A percentile compares a stretch with the other conserved stretches of the same genome.
phyloP scores from a whole-genome alignment of 2,113 vertebrate genomes.

The Amphiprion percula region DNA sequence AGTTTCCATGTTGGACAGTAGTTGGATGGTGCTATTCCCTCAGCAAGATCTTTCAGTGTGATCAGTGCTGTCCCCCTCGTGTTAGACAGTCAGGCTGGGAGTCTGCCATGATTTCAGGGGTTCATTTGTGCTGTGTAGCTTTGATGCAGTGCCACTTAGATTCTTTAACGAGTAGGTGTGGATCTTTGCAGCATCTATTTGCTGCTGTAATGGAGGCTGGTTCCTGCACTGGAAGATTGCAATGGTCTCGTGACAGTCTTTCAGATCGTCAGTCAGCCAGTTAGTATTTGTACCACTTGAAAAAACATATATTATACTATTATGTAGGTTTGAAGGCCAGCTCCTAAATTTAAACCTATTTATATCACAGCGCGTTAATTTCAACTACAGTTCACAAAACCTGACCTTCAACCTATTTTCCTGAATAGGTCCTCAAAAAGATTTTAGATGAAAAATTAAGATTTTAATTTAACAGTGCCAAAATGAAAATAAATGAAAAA shows the following conservation, averaged over 20 bases:
- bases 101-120: constrained; percentile 15
- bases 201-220: background rate
- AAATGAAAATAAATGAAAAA: no score
- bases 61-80: constrained; percentile 32
- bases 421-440: no score
- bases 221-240: background rate
- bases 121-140: constrained; percentile 33
- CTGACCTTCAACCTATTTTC: background rate
- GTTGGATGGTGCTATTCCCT: constrained; percentile 29
- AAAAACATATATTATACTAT: constrained; percentile 3
- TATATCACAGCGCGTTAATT: background rate
- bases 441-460: no score
- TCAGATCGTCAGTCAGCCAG: background rate
- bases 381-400: constrained; percentile 6
- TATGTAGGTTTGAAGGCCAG: background rate
- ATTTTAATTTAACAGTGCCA: no score
- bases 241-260: background rate
- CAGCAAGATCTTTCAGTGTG: constrained; percentile 26
- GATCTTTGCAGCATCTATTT: constrained; percentile 47
- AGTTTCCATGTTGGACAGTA: constrained; percentile 30
- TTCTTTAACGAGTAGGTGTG: constrained; percentile 27
- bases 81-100: constrained; percentile 22
- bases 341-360: constrained; percentile 11
- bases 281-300: background rate
- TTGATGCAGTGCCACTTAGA: constrained; percentile 29